Evolutionary conservation across 2,888 invertebrate species (phyloP).

Genomic region (Melanostoma mellinum): DNA sequence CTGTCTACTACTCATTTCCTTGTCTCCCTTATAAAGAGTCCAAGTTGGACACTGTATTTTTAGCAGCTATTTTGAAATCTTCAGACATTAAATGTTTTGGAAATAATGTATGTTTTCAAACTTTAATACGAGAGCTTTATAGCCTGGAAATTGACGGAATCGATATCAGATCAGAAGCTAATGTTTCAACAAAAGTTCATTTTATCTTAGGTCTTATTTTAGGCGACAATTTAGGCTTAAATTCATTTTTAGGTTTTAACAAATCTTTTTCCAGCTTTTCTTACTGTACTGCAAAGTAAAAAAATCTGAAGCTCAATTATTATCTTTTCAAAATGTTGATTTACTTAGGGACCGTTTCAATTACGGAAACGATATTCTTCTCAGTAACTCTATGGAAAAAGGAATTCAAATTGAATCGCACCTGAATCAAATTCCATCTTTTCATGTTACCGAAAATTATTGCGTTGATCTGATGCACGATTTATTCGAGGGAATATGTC

Average conservation of each 20-base stretch:
- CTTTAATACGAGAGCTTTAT: conserved; percentile 18
- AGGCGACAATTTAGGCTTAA: conserved; percentile 38
- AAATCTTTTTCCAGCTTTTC: conserved; percentile 73
- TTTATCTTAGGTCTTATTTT: conserved; percentile 62
- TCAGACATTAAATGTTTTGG: conserved; percentile 28
- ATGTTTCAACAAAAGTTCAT: conserved; percentile 35
- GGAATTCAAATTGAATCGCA: conserved; percentile 74
- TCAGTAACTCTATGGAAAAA: conserved; percentile 45
- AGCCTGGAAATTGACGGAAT: conserved; percentile 68
- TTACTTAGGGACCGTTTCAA: conserved; percentile 69
- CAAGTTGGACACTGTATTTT: conserved; percentile 20
- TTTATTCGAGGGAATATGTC: conserved; percentile 73
- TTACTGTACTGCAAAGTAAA: conserved; percentile 74
- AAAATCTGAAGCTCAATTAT: conserved; percentile 59
- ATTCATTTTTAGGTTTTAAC: conserved; percentile 50
- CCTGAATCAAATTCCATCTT: conserved; percentile 61
- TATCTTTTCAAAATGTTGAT: conserved; percentile 57
- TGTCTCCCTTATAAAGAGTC: conserved; percentile 27
- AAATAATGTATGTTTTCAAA: conserved; percentile 18
- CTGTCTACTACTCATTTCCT: conserved; percentile 43
- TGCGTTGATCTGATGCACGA: conserved; percentile 73
- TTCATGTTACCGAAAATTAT: conserved; percentile 69
- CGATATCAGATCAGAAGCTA: neutral
- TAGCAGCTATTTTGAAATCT: conserved; percentile 29
- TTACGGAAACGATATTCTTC: conserved; percentile 62